Base-by-base conservation (phyloP, 2,888 invertebrate species). In the Globia sparganii region DNA sequence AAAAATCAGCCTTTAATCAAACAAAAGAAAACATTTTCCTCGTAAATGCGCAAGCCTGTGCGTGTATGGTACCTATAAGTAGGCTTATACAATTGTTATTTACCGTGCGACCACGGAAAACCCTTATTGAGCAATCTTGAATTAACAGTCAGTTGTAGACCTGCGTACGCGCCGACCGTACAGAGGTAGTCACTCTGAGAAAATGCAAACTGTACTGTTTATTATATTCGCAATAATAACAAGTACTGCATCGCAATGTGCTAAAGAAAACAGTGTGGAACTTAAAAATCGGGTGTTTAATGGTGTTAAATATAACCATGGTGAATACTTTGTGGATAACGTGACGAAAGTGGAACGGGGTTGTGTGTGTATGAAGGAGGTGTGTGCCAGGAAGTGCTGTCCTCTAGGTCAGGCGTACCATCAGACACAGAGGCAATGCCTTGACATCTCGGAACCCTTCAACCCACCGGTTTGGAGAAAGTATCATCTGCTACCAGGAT, bases 371-470 rank as follows among this genome's bases (percentile, higher is more conserved):
- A 78, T 81, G 4, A 93, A 94, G 64, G 87, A 91, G 61, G 83
- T 76, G 4, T 95, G 95, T 75, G 73, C 94, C 0, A 83, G 89
- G 4, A 96, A 96, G 75, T 96, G 96, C 43, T 96, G 96, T 75
- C 92, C 93, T 0, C 77, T 89, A 0, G 95, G 95, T 0, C 83
- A 86, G 13, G 94, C 86, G 0, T 93, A 92, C 67, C 46, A 91
- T 18, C n/a, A 11, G 0, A 21, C 9, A 0, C 64, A 46, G 4
- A 91, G 80, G n/a, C n/a, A 0, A 0, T 96, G 96, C 86, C 86
- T 89, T 0, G 78, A 86, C 25, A 68, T 86, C 3, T 67, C 75
- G 1, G 68, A 77, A 0, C 11, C 46, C 0, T 86, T 95, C 56
- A 86, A 93, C 6, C 92, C 93, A 0, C 91, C 92, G 0, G 87